Conservation (phyloP, 2,113 vertebrate species). For the Vanacampus margaritifer region DNA sequence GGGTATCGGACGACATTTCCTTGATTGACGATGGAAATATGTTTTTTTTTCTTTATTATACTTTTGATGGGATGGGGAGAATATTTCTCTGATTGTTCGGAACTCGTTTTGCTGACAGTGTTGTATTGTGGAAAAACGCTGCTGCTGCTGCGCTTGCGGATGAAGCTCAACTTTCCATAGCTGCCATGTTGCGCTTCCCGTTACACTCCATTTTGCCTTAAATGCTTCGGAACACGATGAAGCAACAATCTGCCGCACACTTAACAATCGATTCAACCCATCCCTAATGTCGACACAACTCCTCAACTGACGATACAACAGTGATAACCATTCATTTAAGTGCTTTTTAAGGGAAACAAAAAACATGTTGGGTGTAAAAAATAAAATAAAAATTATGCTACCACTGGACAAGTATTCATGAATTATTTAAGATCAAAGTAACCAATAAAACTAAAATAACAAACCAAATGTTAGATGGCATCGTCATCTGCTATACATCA, state of each 20-base stretch:
- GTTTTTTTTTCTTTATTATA: background rate
- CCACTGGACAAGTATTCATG: conserved; percentile 65
- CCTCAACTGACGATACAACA: conserved; percentile 60
- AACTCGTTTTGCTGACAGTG: background rate
- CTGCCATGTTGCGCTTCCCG: background rate
- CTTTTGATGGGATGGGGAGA: background rate
- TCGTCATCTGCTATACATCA: conserved; percentile 71
- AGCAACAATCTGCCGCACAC: background rate
- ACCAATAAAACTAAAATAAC: conserved; percentile 20
- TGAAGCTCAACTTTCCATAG: background rate
- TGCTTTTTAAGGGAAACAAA: conserved; percentile 47
- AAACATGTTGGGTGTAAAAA: conserved; percentile 63
- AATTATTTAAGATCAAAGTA: conserved; percentile 66
- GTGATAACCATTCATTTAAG: conserved; percentile 63
- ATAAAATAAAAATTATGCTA: conserved; percentile 46
- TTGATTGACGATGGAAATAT: background rate
- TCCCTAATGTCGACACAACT: conserved; percentile 35
- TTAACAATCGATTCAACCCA: background rate
- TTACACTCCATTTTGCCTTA: background rate
- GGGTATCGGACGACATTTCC: background rate
- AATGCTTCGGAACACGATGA: background rate
- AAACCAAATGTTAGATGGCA: conserved; percentile 64
- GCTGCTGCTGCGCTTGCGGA: background rate
- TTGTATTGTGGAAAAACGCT: background rate
- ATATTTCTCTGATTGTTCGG: background rate